Base-by-base conservation (phyloP, 2,113 vertebrate species). In the Otis tarda region DNA sequence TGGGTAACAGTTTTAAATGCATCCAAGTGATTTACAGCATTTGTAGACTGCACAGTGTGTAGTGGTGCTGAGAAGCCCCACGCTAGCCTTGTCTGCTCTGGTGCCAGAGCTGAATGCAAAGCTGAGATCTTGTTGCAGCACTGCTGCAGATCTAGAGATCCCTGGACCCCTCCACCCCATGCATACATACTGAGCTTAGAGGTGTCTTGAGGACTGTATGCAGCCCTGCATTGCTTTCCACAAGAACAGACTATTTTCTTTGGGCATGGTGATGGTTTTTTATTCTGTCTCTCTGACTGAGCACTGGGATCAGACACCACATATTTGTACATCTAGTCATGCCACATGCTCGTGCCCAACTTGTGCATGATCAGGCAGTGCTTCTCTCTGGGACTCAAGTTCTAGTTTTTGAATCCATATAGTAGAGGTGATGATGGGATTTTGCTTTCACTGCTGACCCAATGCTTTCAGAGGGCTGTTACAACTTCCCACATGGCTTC, bases 51-150 rank as follows among this genome's bases (percentile, higher is more conserved):
- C 41, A 59, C n/a, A 47, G 37, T 16, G 56, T 5, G 2, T 16
- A 41, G 41, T 10, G 60, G 33, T 28, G 23, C 43, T 25, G 30
- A 75, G 64, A 76, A 89, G 31, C 69, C 52, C 35, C n/a, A 57
- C 7, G 7, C 23, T 33, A 43, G 21, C 2, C 0, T 55, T 0
- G 0, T 60, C 35, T 49, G 50, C 65, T 59, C 52, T 30, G 53
- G 23, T 90, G 43, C n/a, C 60, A 70, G 56, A 31, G 33, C 27
- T 78, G 56, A 67, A 75, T 23, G 60, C 43, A 59, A 61, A 91
- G 20, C 60, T 63, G 83, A 89, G 23, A 12, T 45, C 68, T 85
- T 28, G 25, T 76, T 24, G 20, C 45, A 45, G 28, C 2, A 2
- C 24, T 56, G 24, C 41, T 59, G 9, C 43, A 70, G 67, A 52